phyloP scores from a whole-genome alignment of 2,113 vertebrate species.

The Lophura nycthemera region DNA sequence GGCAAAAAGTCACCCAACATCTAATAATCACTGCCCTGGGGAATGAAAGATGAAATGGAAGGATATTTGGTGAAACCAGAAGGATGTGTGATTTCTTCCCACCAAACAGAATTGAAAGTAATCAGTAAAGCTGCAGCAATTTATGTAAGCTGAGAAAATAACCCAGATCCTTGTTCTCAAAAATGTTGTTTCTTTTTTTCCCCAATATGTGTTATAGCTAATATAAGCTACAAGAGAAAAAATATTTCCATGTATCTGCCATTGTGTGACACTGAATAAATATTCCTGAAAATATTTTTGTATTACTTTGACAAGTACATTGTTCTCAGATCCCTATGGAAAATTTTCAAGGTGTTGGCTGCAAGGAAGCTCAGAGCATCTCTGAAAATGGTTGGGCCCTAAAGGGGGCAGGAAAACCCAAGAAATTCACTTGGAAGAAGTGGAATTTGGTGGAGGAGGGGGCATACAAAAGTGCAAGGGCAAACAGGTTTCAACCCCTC shows the following conservation, averaged over 20 bases:
- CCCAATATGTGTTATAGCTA: not conserved
- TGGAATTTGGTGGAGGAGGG: too few relatives aligned
- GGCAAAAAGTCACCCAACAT: constrained; percentile 48
- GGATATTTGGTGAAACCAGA: constrained; percentile 30
- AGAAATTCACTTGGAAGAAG: not conserved
- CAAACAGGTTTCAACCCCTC: too few relatives aligned
- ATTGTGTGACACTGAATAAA: not conserved
- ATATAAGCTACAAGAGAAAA: not conserved
- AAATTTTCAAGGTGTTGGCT: not conserved
- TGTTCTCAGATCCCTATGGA: not conserved
- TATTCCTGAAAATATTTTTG: not conserved
- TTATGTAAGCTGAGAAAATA: not conserved
- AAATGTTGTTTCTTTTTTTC: not conserved
- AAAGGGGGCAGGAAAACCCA: too few relatives aligned
- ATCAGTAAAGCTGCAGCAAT: not conserved
- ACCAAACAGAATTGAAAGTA: not conserved
- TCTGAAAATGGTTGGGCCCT: not conserved
- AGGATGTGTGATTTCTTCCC: not conserved
- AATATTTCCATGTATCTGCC: not conserved
- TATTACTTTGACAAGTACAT: not conserved
- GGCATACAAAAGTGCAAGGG: too few relatives aligned
- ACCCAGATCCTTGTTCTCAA: not conserved
- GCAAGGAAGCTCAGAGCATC: not conserved
- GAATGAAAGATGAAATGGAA: constrained; percentile 48
- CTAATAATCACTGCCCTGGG: constrained; percentile 51